Conservation (phyloP, 2,888 invertebrate genomes). For the Dorcus parallelipipedus region DNA sequence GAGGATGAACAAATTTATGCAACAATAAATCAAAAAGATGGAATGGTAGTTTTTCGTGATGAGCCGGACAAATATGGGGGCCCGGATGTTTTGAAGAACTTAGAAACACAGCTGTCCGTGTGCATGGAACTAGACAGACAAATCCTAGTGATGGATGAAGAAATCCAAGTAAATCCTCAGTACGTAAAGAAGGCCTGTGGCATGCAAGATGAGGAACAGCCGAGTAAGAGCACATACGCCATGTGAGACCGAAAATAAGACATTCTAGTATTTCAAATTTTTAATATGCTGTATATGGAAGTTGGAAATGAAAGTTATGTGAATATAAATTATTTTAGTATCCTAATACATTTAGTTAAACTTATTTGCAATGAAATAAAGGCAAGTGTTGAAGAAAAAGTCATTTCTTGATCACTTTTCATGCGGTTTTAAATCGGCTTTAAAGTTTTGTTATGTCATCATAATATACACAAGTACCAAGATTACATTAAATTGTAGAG, state of each 20-base stretch:
- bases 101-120: conserved; percentile 81
- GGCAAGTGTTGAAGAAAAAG: background rate
- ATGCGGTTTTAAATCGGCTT: too few species aligned
- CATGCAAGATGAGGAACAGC: conserved; percentile 48
- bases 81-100: conserved; percentile 78
- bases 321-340: conserved; percentile 2
- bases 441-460: too few species aligned
- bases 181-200: conserved; percentile 49
- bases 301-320: background rate
- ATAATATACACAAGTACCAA: too few species aligned
- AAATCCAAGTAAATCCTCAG: conserved; percentile 88
- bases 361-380: background rate
- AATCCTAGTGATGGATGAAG: conserved; percentile 90
- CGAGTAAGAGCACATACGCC: conserved; percentile 47
- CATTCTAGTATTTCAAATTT: background rate
- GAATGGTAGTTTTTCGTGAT: conserved; percentile 95
- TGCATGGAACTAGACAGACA: conserved; percentile 88
- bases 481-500: too few species aligned
- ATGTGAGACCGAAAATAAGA: conserved; percentile 35
- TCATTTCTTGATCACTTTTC: too few species aligned
- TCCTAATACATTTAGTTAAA: background rate
- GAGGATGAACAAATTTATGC: conserved; percentile 96
- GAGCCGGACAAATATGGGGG: conserved; percentile 94
- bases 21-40: conserved; percentile 95
- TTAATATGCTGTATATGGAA: background rate